phyloP scores from a whole-genome alignment of 2,797 vertebrate species.

The Kryptolebias ocellatus region DNA sequence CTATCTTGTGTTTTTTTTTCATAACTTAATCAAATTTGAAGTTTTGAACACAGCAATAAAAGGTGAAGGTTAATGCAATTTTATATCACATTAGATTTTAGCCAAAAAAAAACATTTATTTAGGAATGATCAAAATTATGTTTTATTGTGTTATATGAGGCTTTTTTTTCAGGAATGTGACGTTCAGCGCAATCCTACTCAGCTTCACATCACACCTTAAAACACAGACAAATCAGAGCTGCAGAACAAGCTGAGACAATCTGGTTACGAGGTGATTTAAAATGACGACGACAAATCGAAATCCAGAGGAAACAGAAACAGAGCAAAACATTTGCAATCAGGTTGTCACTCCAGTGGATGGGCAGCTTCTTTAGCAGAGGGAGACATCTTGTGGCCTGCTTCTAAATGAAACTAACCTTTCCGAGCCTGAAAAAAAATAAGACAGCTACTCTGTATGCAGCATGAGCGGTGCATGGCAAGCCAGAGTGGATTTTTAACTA shows the following conservation, averaged over 20 bases:
- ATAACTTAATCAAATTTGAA: background rate
- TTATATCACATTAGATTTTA: background rate
- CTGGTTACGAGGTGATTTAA: constrained; percentile 14
- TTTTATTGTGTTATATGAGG: background rate
- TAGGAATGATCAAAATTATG: background rate
- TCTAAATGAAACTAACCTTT: constrained; percentile 61
- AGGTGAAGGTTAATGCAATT: too few species aligned
- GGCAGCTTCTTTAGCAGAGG: constrained; percentile 74
- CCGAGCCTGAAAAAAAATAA: constrained; percentile 24
- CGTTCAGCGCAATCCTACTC: constrained; percentile 16
- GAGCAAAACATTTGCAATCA: constrained; percentile 22
- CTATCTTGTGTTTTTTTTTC: background rate
- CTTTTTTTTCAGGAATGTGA: background rate
- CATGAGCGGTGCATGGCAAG: constrained; percentile 40
- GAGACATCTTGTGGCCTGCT: constrained; percentile 82
- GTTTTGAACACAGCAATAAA: background rate
- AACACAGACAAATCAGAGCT: constrained; percentile 12
- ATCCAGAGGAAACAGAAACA: constrained; percentile 10
- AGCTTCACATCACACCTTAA: constrained; percentile 28
- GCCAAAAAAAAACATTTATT: background rate
- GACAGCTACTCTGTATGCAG: constrained; percentile 60
- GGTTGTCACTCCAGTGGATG: constrained; percentile 35
- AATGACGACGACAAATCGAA: constrained; percentile 19
- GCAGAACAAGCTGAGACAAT: background rate
- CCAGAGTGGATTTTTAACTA: constrained; percentile 56